Conservation (phyloP, 2,888 invertebrate species). For the Thereva unica region DNA sequence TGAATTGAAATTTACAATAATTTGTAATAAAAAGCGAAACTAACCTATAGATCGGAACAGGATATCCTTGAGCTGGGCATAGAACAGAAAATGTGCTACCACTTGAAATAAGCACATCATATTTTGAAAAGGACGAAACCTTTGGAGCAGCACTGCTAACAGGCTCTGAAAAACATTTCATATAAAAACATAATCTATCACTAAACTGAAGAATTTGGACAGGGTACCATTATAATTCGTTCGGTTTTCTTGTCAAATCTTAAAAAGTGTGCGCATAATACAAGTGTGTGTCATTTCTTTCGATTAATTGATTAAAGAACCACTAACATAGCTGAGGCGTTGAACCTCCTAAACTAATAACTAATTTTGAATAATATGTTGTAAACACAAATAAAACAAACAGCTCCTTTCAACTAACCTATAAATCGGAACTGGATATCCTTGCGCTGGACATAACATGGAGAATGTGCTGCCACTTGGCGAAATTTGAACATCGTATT, state of each 20-base stretch:
- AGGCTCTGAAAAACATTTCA: no score
- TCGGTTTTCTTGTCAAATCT: no score
- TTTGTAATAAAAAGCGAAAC: slow-evolving; percentile 16
- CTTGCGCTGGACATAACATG: slow-evolving; percentile 62
- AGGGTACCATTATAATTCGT: no score
- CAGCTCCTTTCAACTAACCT: slow-evolving; percentile 56
- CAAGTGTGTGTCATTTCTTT: no score
- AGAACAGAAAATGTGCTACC: slow-evolving; percentile 59
- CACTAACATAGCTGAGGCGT: no score
- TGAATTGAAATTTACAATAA: neutral
- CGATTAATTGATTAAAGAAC: no score
- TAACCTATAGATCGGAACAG: slow-evolving; percentile 66
- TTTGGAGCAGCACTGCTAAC: slow-evolving; percentile 71
- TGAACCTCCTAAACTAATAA: no score
- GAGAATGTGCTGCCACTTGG: slow-evolving; percentile 47
- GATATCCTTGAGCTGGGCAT: slow-evolving; percentile 68
- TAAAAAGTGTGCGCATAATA: no score
- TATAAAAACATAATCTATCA: no score
- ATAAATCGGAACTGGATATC: slow-evolving; percentile 61
- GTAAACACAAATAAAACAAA: no score
- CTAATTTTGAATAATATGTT: no score
- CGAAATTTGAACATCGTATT: slow-evolving; percentile 54
- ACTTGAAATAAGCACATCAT: slow-evolving; percentile 47
- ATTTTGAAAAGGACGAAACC: slow-evolving; percentile 61
- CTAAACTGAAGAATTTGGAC: no score